Base-by-base conservation (phyloP, 2,888 invertebrate genomes). In the Platerodrilus igneus region DNA sequence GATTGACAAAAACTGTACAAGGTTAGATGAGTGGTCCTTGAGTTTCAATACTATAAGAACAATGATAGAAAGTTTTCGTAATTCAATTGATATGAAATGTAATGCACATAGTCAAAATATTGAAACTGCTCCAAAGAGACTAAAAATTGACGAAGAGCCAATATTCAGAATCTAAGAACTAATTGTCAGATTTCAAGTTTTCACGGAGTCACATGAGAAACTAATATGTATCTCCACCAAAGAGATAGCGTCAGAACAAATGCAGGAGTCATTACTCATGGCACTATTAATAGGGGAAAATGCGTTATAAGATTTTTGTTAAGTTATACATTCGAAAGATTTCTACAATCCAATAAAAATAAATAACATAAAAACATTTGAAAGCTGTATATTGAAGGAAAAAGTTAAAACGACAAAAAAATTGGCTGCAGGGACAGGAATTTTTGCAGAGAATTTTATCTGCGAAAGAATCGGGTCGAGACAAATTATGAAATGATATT, bases 11-110 rank as follows among this genome's bases (percentile, higher is more conserved):
- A 41, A 41, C 38, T 23, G 36, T 19, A 48, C 41, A 11, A 36
- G 30, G 31, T 22, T 48, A 5, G 40, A 46, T 19, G 41, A 48
- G 26, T 48, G 43, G 48, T 48, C 25, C 30, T 33, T 47, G 15
- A 49, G 41, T 10, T 47, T 36, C 20, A 46, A 48, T 37, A n/a
- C 18, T 10, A 29, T 37, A 19, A 37, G 37, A 4, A 22, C 23
- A 26, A 40, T 47, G 43, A 23, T 36, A 11, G 26, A 38, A 2
- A n/a, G n/a, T 4, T 44, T 44, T 30, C 3, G 11, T 2, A 8
- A 15, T 2, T 34, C 23, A 2, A 8, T 42, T 5, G 9, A 26
- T 6, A 13, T 29, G n/a, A n/a, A 6, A 9, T 17, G 11, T 8
- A 9, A n/a, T n/a, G n/a, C n/a, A n/a, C n/a, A 8, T 11, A 44